Evolutionary conservation across 2,113 vertebrate species (phyloP), one percentile per base, ranked within the genome.

Genomic region (Syngnathus scovelli): DNA sequence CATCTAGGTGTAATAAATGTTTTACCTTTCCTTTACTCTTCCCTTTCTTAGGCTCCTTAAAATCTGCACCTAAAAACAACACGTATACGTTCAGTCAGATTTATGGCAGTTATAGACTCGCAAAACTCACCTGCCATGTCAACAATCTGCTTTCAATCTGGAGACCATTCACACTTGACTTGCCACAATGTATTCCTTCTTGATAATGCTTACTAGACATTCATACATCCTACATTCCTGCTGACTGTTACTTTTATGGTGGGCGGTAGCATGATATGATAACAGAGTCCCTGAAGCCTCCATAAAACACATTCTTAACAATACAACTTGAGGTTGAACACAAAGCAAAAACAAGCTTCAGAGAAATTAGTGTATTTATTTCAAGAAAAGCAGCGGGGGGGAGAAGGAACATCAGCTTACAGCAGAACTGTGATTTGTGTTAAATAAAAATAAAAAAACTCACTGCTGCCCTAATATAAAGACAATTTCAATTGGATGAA

Each of bases 351-450:
- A 67, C 56, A 15, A 71, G 62, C 11, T 83, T 82, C 76, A 69
- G 71, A 88, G 89, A 93, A 93, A 91, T 80, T 72, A 92, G 89
- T 90, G 88, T 88, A 88, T 92, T 88, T 95, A 92, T 94, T 99
- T 93, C 95, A 96, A 93, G 88, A 92, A 83, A 92, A 92, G 92
- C 92, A 92, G 90, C 27, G 93, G 93, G 85, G 44, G 91, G 27
- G 27, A 33, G 27, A 33, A 3, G 27, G 89, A 91, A 92, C 89
- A 85, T 83, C 68, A 82, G 87, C 93, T 93, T 95, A 97, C 95
- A 98, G 94, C 93, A 96, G 94, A 93, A 94, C 90, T 93, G 91
- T 93, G 91, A 87, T 93, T 93, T 92, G 90, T 93, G 93, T 96
- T 98, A 97, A 98, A 98, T 96, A 94, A 92, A 78, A 93, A 92